A percentile compares a stretch with the other conserved stretches of the same genome.
Conservation (phyloP, 2,113 vertebrate species). For the Murina feae region DNA sequence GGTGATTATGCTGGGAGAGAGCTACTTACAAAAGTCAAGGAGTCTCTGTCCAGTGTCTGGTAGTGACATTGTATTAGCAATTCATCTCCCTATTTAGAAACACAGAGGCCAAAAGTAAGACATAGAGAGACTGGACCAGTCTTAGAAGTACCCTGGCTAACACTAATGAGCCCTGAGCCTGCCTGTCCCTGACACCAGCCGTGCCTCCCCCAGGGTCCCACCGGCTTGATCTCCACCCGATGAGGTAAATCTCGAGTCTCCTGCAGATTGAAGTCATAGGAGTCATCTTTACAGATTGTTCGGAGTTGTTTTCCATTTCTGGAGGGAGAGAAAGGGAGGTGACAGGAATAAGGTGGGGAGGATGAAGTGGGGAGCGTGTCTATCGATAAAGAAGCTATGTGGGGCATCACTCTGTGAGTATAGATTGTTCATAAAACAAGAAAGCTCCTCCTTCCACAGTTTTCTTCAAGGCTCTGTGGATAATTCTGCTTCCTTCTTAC, state of each 20-base stretch:
- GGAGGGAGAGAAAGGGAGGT: background rate
- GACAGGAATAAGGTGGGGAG: background rate
- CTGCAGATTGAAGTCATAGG: conserved; percentile 86
- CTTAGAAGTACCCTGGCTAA: background rate
- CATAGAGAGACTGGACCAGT: fast-evolving
- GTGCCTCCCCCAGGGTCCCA: background rate
- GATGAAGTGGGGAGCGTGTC: fast-evolving
- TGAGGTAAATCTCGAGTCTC: conserved; percentile 76
- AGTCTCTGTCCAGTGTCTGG: conserved; percentile 66
- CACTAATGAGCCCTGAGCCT: too few relatives aligned
- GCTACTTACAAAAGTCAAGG: conserved; percentile 74
- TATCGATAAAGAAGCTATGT: background rate
- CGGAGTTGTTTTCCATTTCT: conserved; percentile 84
- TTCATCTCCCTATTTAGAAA: conserved; percentile 73
- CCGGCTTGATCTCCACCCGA: conserved; percentile 75
- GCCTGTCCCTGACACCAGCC: fast-evolving
- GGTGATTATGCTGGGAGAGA: background rate
- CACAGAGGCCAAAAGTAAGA: background rate
- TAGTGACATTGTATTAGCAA: conserved; percentile 75
- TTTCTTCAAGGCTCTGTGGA: background rate
- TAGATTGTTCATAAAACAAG: background rate
- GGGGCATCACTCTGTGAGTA: background rate
- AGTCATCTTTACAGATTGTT: conserved; percentile 81
- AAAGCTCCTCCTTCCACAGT: background rate
- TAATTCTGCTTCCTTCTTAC: background rate